Base-by-base conservation (phyloP, 2,797 vertebrate genomes). In the Eulemur coronatus region DNA sequence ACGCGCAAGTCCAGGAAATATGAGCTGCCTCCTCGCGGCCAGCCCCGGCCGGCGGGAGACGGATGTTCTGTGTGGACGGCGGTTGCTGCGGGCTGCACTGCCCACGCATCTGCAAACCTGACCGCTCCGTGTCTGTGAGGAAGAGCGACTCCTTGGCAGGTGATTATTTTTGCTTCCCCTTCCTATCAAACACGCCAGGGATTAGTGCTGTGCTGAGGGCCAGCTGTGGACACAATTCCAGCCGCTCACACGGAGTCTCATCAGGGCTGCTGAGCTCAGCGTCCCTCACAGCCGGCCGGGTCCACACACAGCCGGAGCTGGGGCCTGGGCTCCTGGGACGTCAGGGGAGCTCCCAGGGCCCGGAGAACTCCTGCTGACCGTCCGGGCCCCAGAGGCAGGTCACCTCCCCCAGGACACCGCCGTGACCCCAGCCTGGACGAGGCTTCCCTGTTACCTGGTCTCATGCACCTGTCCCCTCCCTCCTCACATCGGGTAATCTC, bases 81-180 rank as follows among this genome's bases (percentile, higher is more conserved):
- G 92, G 93, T 96, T 98, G 63, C 73, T 75, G 82, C 30, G 97
- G 84, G 96, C 59, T 76, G 96, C 2, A 20, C 85, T 94, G 95
- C 98, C 98, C 97, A 76, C 96, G 15, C 92, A 0, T 76, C 98
- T 90, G 96, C 98, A 98, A 98, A 98, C 97, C 92, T 24, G 97
- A 98, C 98, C 98, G 81, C 84, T 97, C 98, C 97, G 91, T 98
- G 98, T 98, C 98, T 98, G 98, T 98, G 97, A 97, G 96, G 96
- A 98, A 97, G 98, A 97, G 94, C 94, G 97, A 98, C 97, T 97
- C 97, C 97, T 95, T 98, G 98, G 97, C 98, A 98, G 98, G 97
- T 98, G 98, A 98, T 98, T 98, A 98, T 98, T 98, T 98, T 98
- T 97, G 57, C 98, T 98, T 98, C 97, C 97, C 96, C 98, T 97